A percentile compares a stretch with the other conserved stretches of the same genome.
These are phyloP conservation scores for Eubucco bourcierii DNA, from an alignment of 2,113 vertebrate genomes.

Conservation along the genomic window DNA sequence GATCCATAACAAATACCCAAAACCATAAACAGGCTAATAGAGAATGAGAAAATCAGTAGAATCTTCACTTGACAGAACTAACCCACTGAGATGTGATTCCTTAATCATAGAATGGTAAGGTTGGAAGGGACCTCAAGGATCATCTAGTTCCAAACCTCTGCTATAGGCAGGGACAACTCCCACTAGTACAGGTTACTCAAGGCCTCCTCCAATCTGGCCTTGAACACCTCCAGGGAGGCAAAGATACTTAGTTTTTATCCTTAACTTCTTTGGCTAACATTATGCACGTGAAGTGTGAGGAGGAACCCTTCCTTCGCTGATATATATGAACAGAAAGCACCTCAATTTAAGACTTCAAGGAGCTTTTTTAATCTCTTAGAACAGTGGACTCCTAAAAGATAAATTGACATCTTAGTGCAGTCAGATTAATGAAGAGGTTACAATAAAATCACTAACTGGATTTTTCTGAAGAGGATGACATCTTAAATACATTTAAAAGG, in stretches of 20 bases:
- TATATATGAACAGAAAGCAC: not conserved
- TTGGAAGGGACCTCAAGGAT: too few relatives aligned
- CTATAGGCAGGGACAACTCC: too few relatives aligned
- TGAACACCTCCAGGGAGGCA: too few relatives aligned
- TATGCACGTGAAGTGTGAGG: not conserved
- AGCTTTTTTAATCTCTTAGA: not conserved
- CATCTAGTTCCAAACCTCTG: too few relatives aligned
- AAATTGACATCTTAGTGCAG: not conserved
- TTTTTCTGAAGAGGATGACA: not conserved
- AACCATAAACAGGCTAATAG: too few relatives aligned
- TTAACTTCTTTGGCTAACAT: not conserved
- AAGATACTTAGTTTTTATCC: not conserved
- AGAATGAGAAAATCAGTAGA: too few relatives aligned
- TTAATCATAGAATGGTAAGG: too few relatives aligned
- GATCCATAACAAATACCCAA: too few relatives aligned
- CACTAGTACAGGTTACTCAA: too few relatives aligned
- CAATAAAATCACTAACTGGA: not conserved
- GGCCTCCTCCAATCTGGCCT: too few relatives aligned
- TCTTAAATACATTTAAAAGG: not conserved
- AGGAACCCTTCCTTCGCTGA: not conserved
- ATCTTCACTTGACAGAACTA: too few relatives aligned
- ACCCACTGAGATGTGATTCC: too few relatives aligned
- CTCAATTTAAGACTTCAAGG: not conserved
- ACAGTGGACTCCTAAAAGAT: not conserved
- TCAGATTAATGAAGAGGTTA: not conserved